Percentiles rank a stretch among this genome's conserved stretches.
Evolutionary conservation across 1,140 invertebrate species (phyloP).

Genomic region (Schlechtendalia chinensis): DNA sequence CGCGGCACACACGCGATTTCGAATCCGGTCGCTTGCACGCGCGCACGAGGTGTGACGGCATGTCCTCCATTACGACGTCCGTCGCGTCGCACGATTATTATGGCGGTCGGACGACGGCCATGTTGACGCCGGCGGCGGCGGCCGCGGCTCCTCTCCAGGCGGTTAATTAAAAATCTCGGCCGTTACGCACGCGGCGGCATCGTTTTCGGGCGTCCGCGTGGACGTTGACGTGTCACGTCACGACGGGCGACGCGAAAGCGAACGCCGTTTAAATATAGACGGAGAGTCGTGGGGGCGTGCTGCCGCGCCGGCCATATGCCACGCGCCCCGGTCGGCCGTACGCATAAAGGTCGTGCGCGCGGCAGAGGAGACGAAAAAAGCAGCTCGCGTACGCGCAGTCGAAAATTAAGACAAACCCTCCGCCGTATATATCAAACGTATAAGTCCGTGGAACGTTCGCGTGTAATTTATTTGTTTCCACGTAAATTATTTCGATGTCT

Average conservation of each 20-base stretch:
- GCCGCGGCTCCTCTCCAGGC: too few relatives aligned
- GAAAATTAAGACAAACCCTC: slow-evolving; percentile 33
- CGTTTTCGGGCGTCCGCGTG: neutral
- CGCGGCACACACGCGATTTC: too few relatives aligned
- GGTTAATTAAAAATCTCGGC: slow-evolving; percentile 15
- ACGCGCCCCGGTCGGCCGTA: neutral
- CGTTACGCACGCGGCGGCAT: too few relatives aligned
- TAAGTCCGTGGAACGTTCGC: neutral
- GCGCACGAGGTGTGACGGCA: too few relatives aligned
- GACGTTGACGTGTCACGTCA: too few relatives aligned
- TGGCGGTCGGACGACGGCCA: neutral
- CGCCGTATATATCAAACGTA: neutral
- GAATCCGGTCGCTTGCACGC: too few relatives aligned
- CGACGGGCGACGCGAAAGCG: neutral
- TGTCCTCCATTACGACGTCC: too few relatives aligned
- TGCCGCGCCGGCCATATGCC: slow-evolving; percentile 36
- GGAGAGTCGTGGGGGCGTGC: slow-evolving; percentile 25
- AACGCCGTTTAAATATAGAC: neutral
- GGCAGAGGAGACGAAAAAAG: too few relatives aligned
- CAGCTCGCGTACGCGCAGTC: neutral
- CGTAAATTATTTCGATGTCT: slow-evolving; percentile 48
- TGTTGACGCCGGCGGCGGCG: neutral
- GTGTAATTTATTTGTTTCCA: slow-evolving; percentile 49
- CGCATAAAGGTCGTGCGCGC: neutral
- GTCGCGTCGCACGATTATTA: too few relatives aligned